phyloP scores from a whole-genome alignment of 1,140 invertebrate species.

The Drosophila tsacasi region DNA sequence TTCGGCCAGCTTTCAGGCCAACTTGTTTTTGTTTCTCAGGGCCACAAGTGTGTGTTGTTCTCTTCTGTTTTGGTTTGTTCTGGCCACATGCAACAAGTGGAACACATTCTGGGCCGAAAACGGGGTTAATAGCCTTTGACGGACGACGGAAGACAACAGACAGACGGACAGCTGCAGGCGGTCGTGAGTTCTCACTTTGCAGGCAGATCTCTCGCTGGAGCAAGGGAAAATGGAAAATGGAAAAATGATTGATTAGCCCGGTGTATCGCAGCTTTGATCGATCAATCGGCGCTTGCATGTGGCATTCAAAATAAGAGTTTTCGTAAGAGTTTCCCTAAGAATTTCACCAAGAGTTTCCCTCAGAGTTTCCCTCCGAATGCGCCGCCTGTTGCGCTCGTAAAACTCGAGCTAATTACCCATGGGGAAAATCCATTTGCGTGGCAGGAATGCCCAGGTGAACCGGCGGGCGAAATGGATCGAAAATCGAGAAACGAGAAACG shows the following conservation, averaged over 20 bases:
- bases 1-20: constrained; percentile 19
- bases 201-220: not conserved
- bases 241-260: constrained; percentile 78
- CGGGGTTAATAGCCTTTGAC: constrained; percentile 81
- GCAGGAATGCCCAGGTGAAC: constrained; percentile 4
- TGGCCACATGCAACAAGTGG: constrained; percentile 65
- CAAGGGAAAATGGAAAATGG: constrained; percentile 48
- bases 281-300: constrained; percentile 73
- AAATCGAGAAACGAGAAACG: too few relatives aligned
- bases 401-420: constrained; percentile 48
- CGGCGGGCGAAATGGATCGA: constrained; percentile 20
- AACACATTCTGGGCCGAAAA: constrained; percentile 50
- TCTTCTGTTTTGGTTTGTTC: not conserved
- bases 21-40: constrained; percentile 42
- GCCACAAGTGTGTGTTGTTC: constrained; percentile 17
- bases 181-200: constrained; percentile 81
- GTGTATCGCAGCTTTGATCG: constrained; percentile 66
- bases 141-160: constrained; percentile 12
- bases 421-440: constrained; percentile 15
- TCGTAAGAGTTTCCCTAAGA: not conserved
- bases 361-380: constrained; percentile 11
- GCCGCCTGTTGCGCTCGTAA: constrained; percentile 40
- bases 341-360: not conserved
- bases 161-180: constrained; percentile 55
- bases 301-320: constrained; percentile 27